Evolutionary conservation across 2,888 invertebrate species (phyloP).

Genomic region (Steinernema scapterisci): DNA sequence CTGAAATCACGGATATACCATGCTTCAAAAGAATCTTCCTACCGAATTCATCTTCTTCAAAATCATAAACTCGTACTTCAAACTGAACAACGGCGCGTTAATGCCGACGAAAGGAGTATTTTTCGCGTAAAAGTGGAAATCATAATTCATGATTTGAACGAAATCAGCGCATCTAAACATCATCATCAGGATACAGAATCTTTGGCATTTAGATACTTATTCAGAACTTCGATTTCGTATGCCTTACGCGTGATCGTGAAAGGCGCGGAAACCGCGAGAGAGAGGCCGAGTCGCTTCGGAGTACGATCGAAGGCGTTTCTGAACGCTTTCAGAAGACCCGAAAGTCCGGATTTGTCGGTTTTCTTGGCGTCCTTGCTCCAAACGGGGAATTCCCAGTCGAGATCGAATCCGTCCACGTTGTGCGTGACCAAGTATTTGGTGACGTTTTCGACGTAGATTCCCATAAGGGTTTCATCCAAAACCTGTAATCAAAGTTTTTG

Average conservation of each 20-base stretch:
- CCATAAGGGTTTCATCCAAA: background rate
- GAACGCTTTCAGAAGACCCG: slow-evolving; percentile 39
- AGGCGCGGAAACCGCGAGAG: slow-evolving; percentile 75
- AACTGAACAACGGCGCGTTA: slow-evolving; percentile 80
- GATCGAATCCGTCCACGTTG: slow-evolving; percentile 57
- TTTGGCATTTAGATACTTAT: slow-evolving; percentile 71
- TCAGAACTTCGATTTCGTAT: slow-evolving; percentile 80
- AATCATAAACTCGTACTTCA: slow-evolving; percentile 48
- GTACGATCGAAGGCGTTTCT: slow-evolving; percentile 38
- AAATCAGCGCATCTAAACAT: slow-evolving; percentile 77
- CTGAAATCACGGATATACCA: slow-evolving; percentile 46
- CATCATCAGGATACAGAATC: too few relatives aligned
- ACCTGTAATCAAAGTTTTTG: slow-evolving; percentile 16
- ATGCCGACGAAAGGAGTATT: slow-evolving; percentile 82
- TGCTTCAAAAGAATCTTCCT: background rate
- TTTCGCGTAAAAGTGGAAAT: slow-evolving; percentile 78
- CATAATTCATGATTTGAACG: slow-evolving; percentile 88
- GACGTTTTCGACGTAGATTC: slow-evolving; percentile 25
- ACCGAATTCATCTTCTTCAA: slow-evolving; percentile 60
- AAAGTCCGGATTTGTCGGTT: slow-evolving; percentile 47
- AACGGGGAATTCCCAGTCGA: slow-evolving; percentile 66
- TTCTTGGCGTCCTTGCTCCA: slow-evolving; percentile 55
- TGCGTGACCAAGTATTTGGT: slow-evolving; percentile 35
- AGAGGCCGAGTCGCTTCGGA: slow-evolving; percentile 43
- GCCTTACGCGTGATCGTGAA: slow-evolving; percentile 78